Percentiles rank a stretch among this genome's conserved stretches.
These are phyloP conservation scores for Takifugu rubripes DNA, from an alignment of 2,797 vertebrate species.

Conservation along the genomic window DNA sequence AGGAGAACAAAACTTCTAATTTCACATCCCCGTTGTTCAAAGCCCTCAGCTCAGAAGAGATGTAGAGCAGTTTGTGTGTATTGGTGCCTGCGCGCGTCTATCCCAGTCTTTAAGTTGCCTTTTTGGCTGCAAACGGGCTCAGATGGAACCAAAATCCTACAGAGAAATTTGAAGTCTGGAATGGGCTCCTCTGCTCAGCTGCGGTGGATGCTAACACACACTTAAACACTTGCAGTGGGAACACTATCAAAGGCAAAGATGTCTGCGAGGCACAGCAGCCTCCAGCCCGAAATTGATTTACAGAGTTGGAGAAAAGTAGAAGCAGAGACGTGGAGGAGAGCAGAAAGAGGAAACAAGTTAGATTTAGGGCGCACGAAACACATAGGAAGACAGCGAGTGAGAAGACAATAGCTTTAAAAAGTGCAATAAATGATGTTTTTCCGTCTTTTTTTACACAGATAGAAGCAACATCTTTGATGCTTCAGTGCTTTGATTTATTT, in stretches of 20 bases:
- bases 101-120: slow-evolving; percentile 48
- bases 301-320: slow-evolving; percentile 56
- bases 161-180: slow-evolving; percentile 71
- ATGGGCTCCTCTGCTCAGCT: slow-evolving; percentile 56
- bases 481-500: slow-evolving; percentile 17
- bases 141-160: slow-evolving; percentile 66
- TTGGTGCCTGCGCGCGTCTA: slow-evolving; percentile 4
- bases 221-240: slow-evolving; percentile 64
- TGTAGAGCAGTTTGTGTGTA: slow-evolving; percentile 22
- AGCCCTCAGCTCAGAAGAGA: slow-evolving; percentile 19
- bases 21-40: slow-evolving; percentile 55
- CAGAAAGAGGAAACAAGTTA: slow-evolving; percentile 31
- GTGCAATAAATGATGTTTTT: slow-evolving; percentile 51
- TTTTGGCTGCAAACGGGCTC: slow-evolving; percentile 51
- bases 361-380: slow-evolving; percentile 47
- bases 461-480: slow-evolving; percentile 51
- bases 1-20: slow-evolving; percentile 50
- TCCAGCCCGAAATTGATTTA: slow-evolving; percentile 74
- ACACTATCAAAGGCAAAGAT: slow-evolving; percentile 71
- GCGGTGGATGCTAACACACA: slow-evolving; percentile 62
- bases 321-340: slow-evolving; percentile 40
- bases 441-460: slow-evolving; percentile 49
- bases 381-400: slow-evolving; percentile 32
- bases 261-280: slow-evolving; percentile 72
- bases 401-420: slow-evolving; percentile 50